These are phyloP conservation scores for Papilio polyxenes DNA, from an alignment of 1,140 invertebrate species.

Conservation along the genomic window DNA sequence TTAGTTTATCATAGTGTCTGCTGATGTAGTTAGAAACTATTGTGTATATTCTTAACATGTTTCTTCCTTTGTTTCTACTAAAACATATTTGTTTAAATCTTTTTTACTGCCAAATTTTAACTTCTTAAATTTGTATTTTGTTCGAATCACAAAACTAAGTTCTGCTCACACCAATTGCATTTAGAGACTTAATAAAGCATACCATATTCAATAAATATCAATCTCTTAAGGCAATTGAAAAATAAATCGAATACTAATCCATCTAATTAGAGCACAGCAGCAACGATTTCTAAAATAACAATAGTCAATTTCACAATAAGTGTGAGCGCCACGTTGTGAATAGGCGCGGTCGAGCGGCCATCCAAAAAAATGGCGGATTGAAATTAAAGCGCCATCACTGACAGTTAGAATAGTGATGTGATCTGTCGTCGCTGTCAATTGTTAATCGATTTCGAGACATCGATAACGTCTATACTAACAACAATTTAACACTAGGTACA, in stretches of 20 bases:
- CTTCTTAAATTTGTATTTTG: not conserved
- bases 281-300: constrained; percentile 53
- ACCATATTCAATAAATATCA: constrained; percentile 30
- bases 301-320: constrained; percentile 57
- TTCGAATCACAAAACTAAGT: not conserved
- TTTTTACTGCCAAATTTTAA: not conserved
- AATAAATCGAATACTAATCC: constrained; percentile 38
- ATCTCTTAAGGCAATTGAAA: constrained; percentile 25
- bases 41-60: not conserved
- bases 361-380: constrained; percentile 60
- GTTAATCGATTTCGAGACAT: constrained; percentile 21
- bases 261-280: constrained; percentile 49
- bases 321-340: constrained; percentile 58
- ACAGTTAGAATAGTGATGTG: constrained; percentile 50
- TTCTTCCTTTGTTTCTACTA: not conserved
- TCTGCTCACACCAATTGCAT: not conserved
- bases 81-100: not conserved
- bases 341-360: constrained; percentile 55
- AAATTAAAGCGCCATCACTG: constrained; percentile 61
- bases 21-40: not conserved
- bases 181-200: not conserved
- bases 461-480: not conserved
- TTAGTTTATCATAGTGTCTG: not conserved
- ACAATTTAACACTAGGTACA: not conserved
- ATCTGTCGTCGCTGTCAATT: constrained; percentile 11